Conservation (phyloP, 2,797 vertebrate species). For the Bucorvus abyssinicus region DNA sequence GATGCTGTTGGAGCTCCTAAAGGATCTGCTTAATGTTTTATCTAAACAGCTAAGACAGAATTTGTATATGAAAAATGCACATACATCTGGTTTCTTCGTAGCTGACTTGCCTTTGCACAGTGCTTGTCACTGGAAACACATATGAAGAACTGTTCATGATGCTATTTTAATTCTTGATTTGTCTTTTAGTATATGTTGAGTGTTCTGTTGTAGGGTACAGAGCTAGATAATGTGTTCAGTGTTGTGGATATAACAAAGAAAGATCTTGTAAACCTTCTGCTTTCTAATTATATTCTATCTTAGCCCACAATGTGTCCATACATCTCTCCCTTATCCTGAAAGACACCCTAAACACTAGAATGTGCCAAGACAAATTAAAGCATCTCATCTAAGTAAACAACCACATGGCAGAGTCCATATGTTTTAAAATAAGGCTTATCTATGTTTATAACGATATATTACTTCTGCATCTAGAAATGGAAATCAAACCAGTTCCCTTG, state of each 20-base stretch:
- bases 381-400: conserved; percentile 34
- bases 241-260: conserved; percentile 40
- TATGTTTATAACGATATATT: conserved; percentile 35
- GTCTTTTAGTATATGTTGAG: neutral
- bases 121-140: conserved; percentile 4
- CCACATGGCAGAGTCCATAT: conserved; percentile 32
- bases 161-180: conserved; percentile 16
- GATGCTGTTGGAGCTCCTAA: neutral
- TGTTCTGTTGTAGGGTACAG: conserved; percentile 1
- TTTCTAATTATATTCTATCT: conserved; percentile 54
- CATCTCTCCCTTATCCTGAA: conserved; percentile 40
- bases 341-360: conserved; percentile 43
- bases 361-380: conserved; percentile 59
- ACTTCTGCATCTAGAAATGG: neutral
- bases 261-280: conserved; percentile 20
- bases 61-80: neutral
- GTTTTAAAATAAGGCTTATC: conserved; percentile 39
- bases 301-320: conserved; percentile 40
- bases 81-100: neutral
- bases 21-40: neutral
- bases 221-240: conserved; percentile 5
- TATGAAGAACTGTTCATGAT: neutral
- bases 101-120: neutral
- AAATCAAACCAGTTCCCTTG: neutral
- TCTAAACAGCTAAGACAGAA: neutral